These are phyloP conservation scores for Lysiphlebus fabarum DNA, from an alignment of 1,140 invertebrate species.

Conservation along the genomic window DNA sequence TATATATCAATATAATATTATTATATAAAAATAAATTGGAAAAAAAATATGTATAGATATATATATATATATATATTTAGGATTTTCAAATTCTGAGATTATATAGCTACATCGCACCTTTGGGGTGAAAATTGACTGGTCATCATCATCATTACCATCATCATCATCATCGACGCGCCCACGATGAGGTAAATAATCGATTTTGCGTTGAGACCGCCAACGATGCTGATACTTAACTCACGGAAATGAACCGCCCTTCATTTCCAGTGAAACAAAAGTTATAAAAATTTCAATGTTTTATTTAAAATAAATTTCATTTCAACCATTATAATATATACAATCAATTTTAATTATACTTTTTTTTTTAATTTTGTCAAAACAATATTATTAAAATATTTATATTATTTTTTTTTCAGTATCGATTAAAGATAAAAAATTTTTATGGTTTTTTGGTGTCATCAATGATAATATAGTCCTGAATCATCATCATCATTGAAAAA, in stretches of 20 bases:
- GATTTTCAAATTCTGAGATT: not conserved
- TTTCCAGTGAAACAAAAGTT: slow-evolving; percentile 14
- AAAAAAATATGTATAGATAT: no score
- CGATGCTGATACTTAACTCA: slow-evolving; percentile 15
- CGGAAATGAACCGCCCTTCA: slow-evolving; percentile 15
- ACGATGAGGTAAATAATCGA: slow-evolving; percentile 20
- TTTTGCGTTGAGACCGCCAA: slow-evolving; percentile 26
- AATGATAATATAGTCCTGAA: not conserved
- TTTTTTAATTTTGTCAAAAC: not conserved
- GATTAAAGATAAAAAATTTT: no score
- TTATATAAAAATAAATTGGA: no score
- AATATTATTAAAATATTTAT: not conserved
- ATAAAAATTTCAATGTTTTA: slow-evolving; percentile 9
- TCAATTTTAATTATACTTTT: slow-evolving; percentile 3
- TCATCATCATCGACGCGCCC: slow-evolving; percentile 10
- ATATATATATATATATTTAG: not conserved
- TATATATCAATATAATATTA: no score
- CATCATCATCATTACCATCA: slow-evolving; percentile 17
- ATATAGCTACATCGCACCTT: slow-evolving; percentile 17
- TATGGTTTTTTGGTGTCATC: not conserved
- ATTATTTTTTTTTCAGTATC: not conserved
- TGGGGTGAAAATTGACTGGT: slow-evolving; percentile 20
- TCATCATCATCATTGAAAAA: not conserved
- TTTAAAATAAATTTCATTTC: not conserved
- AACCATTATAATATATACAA: not conserved